phyloP scores from a whole-genome alignment of 2,888 invertebrate genomes.

The Pedicia rivosa region DNA sequence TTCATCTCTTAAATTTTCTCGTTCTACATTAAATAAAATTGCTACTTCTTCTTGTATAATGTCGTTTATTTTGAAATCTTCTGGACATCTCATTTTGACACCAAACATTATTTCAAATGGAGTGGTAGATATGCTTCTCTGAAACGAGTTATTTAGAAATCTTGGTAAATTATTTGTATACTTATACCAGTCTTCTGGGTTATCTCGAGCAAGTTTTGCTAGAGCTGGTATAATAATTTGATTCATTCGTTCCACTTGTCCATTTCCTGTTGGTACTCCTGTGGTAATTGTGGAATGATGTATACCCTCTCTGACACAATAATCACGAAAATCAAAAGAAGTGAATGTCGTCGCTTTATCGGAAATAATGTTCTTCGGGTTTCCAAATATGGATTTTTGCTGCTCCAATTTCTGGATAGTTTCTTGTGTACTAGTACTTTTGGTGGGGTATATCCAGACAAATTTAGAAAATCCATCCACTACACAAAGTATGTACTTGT shows the following conservation, averaged over 20 bases:
- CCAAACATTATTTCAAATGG: slow-evolving; percentile 11
- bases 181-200: slow-evolving; percentile 11
- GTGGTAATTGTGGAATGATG: slow-evolving; percentile 8
- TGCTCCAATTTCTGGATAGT: slow-evolving; percentile 17
- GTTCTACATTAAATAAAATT: no score
- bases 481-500: slow-evolving; percentile 21
- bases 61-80: background rate
- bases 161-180: slow-evolving; percentile 8
- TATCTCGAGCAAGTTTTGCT: slow-evolving; percentile 9
- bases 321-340: slow-evolving; percentile 3
- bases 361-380: slow-evolving; percentile 20
- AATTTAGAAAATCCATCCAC: slow-evolving; percentile 24
- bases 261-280: slow-evolving; percentile 11
- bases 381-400: slow-evolving; percentile 22
- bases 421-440: slow-evolving; percentile 18
- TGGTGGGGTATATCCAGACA: slow-evolving; percentile 22
- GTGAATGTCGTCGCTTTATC: slow-evolving; percentile 21
- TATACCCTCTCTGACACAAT: slow-evolving; percentile 7
- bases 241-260: slow-evolving; percentile 11
- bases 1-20: no score
- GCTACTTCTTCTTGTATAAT: no score
- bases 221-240: slow-evolving; percentile 7
- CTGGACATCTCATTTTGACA: slow-evolving; percentile 6
- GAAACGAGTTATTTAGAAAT: slow-evolving; percentile 7
- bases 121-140: slow-evolving; percentile 7